Conservation (phyloP, 2,113 vertebrate species). For the Bostrychus sinensis region DNA sequence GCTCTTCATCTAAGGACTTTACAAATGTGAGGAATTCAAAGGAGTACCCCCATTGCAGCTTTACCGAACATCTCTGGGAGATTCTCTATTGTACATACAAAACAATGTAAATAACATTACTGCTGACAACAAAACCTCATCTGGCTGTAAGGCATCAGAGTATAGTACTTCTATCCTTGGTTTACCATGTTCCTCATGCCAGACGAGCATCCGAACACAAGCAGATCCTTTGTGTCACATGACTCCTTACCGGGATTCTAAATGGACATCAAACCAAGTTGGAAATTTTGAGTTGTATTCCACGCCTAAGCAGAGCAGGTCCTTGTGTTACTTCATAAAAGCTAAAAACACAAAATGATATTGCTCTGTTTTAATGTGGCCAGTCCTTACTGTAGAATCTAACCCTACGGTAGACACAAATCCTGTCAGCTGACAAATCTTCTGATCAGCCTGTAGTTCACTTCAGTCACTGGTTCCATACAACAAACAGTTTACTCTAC, state of each 20-base stretch:
- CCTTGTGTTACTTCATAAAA: constrained; percentile 11
- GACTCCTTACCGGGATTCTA: constrained; percentile 30
- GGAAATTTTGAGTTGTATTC: constrained; percentile 22
- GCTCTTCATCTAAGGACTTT: constrained; percentile 66
- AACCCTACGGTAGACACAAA: constrained; percentile 1
- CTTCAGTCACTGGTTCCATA: constrained; percentile 55
- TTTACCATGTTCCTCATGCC: constrained; percentile 51
- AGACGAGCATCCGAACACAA: constrained; percentile 41
- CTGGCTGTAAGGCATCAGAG: constrained; percentile 59
- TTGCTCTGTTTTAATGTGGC: constrained; percentile 11
- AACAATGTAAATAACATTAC: constrained; percentile 68
- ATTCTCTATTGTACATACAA: constrained; percentile 72
- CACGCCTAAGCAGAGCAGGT: constrained; percentile 25
- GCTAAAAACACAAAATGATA: constrained; percentile 8
- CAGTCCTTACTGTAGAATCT: constrained; percentile 19
- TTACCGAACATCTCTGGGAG: constrained; percentile 77
- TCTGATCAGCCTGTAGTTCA: constrained; percentile 55
- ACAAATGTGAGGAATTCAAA: constrained; percentile 49
- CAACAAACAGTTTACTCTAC: constrained; percentile 61
- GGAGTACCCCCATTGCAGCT: constrained; percentile 70
- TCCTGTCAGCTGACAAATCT: constrained; percentile 6
- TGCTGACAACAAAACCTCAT: constrained; percentile 70
- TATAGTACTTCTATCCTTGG: constrained; percentile 58
- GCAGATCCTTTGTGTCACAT: constrained; percentile 34
- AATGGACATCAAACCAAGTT: constrained; percentile 8